Conservation (phyloP, 2,797 vertebrate species). For the Phrynocephalus forsythii region DNA sequence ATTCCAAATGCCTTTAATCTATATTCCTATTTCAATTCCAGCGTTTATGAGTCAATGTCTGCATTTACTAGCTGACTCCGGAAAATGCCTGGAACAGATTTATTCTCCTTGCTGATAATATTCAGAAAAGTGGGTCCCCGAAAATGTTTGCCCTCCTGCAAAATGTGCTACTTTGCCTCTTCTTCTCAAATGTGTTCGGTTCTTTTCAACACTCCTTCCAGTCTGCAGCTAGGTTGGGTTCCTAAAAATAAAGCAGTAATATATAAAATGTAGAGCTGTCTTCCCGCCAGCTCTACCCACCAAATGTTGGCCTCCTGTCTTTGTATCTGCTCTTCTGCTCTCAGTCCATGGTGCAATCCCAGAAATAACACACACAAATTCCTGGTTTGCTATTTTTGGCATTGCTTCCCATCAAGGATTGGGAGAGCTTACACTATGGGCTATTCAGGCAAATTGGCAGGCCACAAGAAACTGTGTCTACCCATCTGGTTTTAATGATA, state of each 20-base stretch:
- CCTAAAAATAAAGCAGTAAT: constrained; percentile 10
- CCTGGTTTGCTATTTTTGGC: constrained; percentile 75
- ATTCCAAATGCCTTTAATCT: background rate
- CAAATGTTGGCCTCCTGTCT: constrained; percentile 43
- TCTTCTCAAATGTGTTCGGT: background rate
- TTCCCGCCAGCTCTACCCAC: constrained; percentile 8
- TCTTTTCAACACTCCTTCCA: background rate
- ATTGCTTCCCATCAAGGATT: constrained; percentile 59
- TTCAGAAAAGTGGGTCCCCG: too few species aligned
- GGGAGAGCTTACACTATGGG: constrained; percentile 64
- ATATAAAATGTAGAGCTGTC: background rate
- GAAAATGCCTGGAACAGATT: background rate
- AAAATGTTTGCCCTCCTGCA: background rate
- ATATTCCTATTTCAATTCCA: background rate
- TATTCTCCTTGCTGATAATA: background rate
- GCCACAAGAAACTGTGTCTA: constrained; percentile 56
- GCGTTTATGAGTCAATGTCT: background rate
- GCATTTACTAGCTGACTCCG: constrained; percentile 3
- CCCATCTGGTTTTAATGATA: constrained; percentile 54
- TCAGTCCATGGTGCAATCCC: constrained; percentile 67
- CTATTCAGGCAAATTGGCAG: constrained; percentile 72
- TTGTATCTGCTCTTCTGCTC: constrained; percentile 52
- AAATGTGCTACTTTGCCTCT: background rate
- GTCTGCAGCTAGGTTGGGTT: background rate
- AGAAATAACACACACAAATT: constrained; percentile 73